Base-by-base conservation (phyloP, 92 coral and sea anemone genomes). In the Bergia puertoricense region DNA sequence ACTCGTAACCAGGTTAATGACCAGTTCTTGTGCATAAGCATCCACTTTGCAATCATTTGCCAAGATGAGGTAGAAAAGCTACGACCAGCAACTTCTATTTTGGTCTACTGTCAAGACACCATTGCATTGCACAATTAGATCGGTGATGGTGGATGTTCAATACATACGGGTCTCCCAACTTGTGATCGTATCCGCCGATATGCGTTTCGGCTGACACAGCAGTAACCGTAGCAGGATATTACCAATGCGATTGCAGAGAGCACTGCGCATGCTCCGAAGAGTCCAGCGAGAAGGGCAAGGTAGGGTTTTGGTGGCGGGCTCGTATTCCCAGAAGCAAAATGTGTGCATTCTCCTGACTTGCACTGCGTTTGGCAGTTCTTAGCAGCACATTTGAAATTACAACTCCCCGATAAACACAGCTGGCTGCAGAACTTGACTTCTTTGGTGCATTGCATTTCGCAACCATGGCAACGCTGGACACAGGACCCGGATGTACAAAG, bases 371-470 rank as follows among this genome's bases (percentile, higher is more conserved):
- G 81, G 42, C 98, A 95, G 18, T 73, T 62, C 51, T 50, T 89
- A 67, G 96, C 98, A 36, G 88, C 62, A 73, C 98, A 95, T 69
- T 88, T 90, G n/a, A 95, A 90, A 8, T 83, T 51, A 79, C 98
- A 95, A 66, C 38, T 85, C 41, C 92, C 98, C 43, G 94, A 93
- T 50, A 95, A 48, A 82, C 98, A 95, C 83, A 82, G 88, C 94
- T 96, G 99, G 77, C 85, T 85, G 69, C 99, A 96, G 76, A 85
- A 90, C 73, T 91, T 93, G 76, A 96, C 99, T 56, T 90, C 90
- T n/a, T 92, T 68, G 37, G 96, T 91, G 82, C 99, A 96, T 48
- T 92, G 93, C 99, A 96, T 96, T 8, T 80, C 79, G 90, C 98
- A 96, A 77, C 91, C 93, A 75, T 89, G 93, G 56, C 98, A 95